A percentile compares a stretch with the other conserved stretches of the same genome.
These are phyloP conservation scores for Pomacea canaliculata DNA, from an alignment of 2,888 invertebrate genomes.

Conservation along the genomic window DNA sequence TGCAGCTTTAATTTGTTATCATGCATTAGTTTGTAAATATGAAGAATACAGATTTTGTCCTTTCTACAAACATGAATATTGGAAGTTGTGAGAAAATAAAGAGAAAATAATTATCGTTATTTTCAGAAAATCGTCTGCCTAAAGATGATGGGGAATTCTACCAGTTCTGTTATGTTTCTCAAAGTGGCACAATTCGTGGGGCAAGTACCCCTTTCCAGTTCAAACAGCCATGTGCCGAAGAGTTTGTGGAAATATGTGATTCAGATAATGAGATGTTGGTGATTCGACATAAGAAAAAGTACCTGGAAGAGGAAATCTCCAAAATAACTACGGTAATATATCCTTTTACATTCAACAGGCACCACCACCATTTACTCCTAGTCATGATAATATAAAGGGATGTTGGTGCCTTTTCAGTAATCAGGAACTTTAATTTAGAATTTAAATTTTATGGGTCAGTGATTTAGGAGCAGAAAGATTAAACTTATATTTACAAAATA, in stretches of 20 bases:
- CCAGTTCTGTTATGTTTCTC: conserved; percentile 69
- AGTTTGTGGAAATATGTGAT: conserved; percentile 65
- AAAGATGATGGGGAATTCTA: conserved; percentile 69
- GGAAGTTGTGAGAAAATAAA: no score
- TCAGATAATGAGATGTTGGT: conserved; percentile 64
- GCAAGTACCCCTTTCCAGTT: conserved; percentile 70
- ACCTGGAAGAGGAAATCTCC: conserved; percentile 61
- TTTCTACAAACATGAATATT: no score
- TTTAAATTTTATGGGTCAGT: no score
- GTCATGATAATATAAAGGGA: no score
- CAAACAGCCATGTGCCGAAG: conserved; percentile 57
- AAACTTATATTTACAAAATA: no score
- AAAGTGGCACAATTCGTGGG: conserved; percentile 62
- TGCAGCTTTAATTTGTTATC: no score
- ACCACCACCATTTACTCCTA: no score
- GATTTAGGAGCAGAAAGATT: no score
- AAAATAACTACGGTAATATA: conserved; percentile 43
- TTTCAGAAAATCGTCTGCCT: conserved; percentile 61
- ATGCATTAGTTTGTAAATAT: no score
- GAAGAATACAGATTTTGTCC: no score
- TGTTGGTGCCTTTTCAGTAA: no score
- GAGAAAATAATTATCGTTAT: conserved; percentile 3
- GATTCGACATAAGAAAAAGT: conserved; percentile 58
- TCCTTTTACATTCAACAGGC: background rate
- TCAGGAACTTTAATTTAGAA: no score